phyloP scores from a whole-genome alignment of 2,797 vertebrate species.

The Spinus olivaceus region DNA sequence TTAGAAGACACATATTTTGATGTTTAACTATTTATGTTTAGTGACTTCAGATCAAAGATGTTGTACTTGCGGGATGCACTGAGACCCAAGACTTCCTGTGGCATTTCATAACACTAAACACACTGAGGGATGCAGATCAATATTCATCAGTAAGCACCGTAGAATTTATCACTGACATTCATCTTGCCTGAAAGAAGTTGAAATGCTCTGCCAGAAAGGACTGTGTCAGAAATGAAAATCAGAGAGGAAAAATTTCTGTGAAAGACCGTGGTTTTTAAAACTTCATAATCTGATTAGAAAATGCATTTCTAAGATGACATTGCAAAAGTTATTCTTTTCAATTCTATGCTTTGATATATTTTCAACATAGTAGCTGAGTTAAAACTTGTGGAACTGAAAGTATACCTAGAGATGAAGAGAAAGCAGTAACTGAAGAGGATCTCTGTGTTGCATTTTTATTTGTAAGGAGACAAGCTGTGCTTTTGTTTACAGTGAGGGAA shows the following conservation, averaged over 20 bases:
- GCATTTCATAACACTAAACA: background rate
- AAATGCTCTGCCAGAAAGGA: background rate
- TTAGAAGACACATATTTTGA: background rate
- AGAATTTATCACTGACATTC: background rate
- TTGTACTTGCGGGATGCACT: background rate
- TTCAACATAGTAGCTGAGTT: background rate
- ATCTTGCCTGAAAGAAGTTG: background rate
- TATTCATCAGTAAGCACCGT: background rate
- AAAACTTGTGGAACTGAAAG: background rate
- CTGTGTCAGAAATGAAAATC: background rate
- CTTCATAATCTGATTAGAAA: background rate
- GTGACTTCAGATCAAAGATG: background rate
- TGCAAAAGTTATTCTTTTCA: background rate
- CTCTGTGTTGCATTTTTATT: background rate
- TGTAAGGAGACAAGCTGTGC: background rate
- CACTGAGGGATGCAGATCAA: background rate
- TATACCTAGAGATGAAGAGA: background rate
- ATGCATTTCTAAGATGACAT: background rate
- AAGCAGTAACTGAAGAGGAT: background rate
- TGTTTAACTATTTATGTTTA: background rate
- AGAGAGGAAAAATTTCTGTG: background rate
- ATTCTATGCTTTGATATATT: background rate
- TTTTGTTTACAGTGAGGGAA: background rate
- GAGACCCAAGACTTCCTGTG: background rate
- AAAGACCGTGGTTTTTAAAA: background rate